phyloP scores from a whole-genome alignment of 2,797 vertebrate genomes.

The Leptodactylus fallax region DNA sequence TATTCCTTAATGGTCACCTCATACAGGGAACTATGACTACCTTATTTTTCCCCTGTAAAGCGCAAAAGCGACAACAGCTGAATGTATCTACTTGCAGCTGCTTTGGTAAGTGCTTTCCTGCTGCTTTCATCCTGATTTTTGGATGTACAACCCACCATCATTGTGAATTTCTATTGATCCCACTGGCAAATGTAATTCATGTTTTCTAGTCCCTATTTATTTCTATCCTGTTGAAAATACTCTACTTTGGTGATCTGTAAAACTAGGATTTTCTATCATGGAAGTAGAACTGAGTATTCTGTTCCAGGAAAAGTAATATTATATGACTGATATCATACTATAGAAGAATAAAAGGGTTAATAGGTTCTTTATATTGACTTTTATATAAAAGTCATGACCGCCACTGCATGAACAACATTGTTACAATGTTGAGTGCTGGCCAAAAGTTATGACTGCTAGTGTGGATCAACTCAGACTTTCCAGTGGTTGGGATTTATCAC shows the following conservation, averaged over 20 bases:
- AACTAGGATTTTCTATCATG: neutral
- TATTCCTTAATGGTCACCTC: neutral
- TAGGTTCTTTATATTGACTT: neutral
- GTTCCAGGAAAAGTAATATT: neutral
- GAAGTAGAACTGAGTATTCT: neutral
- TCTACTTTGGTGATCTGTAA: neutral
- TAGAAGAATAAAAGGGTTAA: neutral
- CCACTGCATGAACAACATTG: neutral
- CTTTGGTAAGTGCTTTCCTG: slow-evolving; percentile 27
- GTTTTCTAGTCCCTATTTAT: slow-evolving; percentile 37
- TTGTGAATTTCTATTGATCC: slow-evolving; percentile 16
- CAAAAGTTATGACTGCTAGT: neutral
- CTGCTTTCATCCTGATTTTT: slow-evolving; percentile 32
- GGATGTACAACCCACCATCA: neutral
- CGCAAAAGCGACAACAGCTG: neutral
- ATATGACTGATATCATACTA: neutral
- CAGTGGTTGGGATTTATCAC: too few species aligned
- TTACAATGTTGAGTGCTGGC: neutral
- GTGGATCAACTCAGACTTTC: neutral
- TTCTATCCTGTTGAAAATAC: neutral
- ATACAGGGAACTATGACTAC: too few species aligned
- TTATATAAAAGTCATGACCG: neutral
- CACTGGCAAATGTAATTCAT: accelerated
- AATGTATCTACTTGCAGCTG: neutral
- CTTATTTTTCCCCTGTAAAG: neutral